Evolutionary conservation across 2,888 invertebrate species (phyloP), one percentile per base, ranked within the genome.

Genomic region (Galerucella nymphaeae): DNA sequence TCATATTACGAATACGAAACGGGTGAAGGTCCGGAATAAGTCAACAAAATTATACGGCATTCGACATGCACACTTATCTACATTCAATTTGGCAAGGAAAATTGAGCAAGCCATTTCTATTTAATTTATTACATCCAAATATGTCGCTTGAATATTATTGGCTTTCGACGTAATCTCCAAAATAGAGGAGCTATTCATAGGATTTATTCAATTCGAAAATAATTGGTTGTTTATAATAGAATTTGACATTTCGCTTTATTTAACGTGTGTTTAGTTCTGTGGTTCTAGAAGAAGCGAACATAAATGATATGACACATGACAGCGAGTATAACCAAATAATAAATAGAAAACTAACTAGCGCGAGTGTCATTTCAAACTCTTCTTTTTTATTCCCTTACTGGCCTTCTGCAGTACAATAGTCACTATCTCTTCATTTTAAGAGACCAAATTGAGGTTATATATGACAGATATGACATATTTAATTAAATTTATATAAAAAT

Each of bases 1-100:
- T 86, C 86, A 86, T 85, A 80, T 82, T 81, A 72, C 73, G 71
- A 69, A 64, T 71, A 65, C 69, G 62, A 16, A 70, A 72, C 14
- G 30, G 30, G 14, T 16, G 59, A 16, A 59, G 59, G 61, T 62
- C 61, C 18, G 70, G 70, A 76, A 71, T 72, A 69, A 75, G 75
- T 76, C 75, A 76, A 79, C 79, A 80, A 76, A 80, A 80, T 82
- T 81, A 80, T 78, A 45, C 76, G 75, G 77, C 73, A 79, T 78
- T 79, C 78, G 78, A 68, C 78, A 75, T 77, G 77, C 76, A 73
- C 69, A 58, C 77, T 78, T 80, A 78, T 79, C 78, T 76, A 66
- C 74, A 76, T 78, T 77, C 77, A 77, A 76, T 77, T 78, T 70
- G 45, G 67, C 45, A 70, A 48, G 58, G 72, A 72, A 78, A 75